Conservation (phyloP, 2,113 vertebrate species). For the Laticauda colubrina region DNA sequence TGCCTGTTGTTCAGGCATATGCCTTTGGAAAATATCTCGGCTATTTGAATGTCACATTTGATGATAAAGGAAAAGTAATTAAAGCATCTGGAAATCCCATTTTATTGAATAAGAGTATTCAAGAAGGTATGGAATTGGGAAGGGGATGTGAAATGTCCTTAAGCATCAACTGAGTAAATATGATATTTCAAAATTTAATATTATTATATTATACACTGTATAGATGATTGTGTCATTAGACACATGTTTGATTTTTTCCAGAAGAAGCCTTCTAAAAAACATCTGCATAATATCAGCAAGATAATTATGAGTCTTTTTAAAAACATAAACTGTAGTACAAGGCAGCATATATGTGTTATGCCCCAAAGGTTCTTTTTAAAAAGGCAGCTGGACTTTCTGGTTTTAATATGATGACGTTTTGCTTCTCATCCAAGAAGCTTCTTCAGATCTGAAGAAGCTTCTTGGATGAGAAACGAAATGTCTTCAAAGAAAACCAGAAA, state of each 20-base stretch:
- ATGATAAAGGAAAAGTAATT: slow-evolving; percentile 78
- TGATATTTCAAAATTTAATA: not conserved
- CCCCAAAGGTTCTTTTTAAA: too few species aligned
- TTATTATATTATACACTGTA: not conserved
- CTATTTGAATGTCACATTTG: slow-evolving; percentile 82
- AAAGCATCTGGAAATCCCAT: slow-evolving; percentile 85
- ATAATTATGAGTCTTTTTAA: not conserved
- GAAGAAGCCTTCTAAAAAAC: not conserved
- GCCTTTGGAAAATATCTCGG: slow-evolving; percentile 95
- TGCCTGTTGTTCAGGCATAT: slow-evolving; percentile 92
- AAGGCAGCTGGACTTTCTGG: too few species aligned
- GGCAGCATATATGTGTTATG: not conserved
- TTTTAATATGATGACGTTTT: too few species aligned
- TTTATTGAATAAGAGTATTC: slow-evolving; percentile 78
- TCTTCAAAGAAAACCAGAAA: too few species aligned
- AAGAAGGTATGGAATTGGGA: slow-evolving; percentile 73
- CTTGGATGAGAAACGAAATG: too few species aligned
- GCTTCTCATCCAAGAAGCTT: too few species aligned
- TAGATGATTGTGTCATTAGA: not conserved
- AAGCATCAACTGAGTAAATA: not conserved
- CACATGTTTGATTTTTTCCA: not conserved
- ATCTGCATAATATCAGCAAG: not conserved
- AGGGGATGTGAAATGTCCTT: rapidly evolving
- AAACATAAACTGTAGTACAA: not conserved
- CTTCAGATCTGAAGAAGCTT: too few species aligned